Conservation (phyloP, 1,140 invertebrate genomes). For the Mylabris phalerata region DNA sequence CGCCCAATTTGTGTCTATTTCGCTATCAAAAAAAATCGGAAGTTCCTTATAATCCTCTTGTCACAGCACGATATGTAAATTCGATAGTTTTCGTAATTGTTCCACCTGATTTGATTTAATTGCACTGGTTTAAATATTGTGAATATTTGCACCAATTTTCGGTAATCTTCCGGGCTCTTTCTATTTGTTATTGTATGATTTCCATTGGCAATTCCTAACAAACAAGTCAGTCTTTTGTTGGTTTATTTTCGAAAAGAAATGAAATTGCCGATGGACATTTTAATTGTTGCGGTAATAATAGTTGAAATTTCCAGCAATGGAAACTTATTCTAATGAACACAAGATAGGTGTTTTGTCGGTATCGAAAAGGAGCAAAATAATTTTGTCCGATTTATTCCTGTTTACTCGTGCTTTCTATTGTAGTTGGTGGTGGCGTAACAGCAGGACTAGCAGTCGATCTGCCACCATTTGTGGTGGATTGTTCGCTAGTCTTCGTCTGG, state of each 20-base stretch:
- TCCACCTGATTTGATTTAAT: constrained; percentile 17
- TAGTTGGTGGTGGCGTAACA: constrained; percentile 1
- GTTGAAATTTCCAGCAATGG: background rate
- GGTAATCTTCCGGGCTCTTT: background rate
- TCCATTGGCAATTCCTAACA: no score
- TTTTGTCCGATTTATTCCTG: constrained; percentile 7
- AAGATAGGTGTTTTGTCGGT: constrained; percentile 9
- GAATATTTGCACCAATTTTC: constrained; percentile 11
- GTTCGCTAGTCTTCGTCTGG: constrained; percentile 13
- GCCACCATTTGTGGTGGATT: constrained; percentile 4
- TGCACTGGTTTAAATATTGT: constrained; percentile 23
- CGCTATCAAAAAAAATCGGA: background rate
- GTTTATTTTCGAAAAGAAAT: no score
- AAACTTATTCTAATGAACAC: constrained; percentile 18
- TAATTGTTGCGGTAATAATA: background rate
- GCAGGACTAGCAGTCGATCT: constrained; percentile 5
- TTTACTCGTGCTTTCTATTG: constrained; percentile 7
- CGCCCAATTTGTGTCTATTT: constrained; percentile 11
- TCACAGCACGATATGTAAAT: constrained; percentile 41
- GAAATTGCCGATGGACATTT: no score
- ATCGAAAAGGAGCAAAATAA: background rate
- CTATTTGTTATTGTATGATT: background rate
- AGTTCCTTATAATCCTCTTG: constrained; percentile 7
- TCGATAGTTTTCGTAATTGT: constrained; percentile 25
- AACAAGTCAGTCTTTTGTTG: no score